Evolutionary conservation across 2,797 vertebrate genomes (phyloP).

Genomic region (Alca torda): DNA sequence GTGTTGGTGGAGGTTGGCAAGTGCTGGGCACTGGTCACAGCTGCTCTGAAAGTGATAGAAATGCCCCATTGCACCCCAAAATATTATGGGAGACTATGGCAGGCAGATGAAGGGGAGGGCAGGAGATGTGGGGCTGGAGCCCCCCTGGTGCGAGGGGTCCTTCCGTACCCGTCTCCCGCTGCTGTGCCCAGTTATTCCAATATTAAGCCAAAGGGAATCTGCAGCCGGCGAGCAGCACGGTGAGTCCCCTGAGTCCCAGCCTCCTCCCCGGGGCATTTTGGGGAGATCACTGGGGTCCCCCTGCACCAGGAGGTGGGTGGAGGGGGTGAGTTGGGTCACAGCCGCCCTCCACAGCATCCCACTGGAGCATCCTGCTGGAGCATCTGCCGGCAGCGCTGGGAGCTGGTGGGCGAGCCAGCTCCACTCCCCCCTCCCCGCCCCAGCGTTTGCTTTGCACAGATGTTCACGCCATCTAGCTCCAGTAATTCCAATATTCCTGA

Average conservation of each 20-base stretch:
- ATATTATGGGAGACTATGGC: accelerated
- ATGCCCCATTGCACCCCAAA: neutral
- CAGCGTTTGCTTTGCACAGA: neutral
- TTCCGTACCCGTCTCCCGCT: accelerated
- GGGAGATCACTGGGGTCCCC: neutral
- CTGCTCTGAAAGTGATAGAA: neutral
- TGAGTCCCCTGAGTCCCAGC: neutral
- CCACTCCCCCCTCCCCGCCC: neutral
- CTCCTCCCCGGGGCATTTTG: neutral
- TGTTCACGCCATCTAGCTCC: neutral
- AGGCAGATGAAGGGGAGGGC: neutral
- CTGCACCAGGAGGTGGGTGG: neutral
- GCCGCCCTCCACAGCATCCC: neutral
- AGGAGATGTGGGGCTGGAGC: neutral
- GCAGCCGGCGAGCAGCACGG: accelerated
- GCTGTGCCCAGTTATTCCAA: accelerated
- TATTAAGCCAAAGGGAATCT: neutral
- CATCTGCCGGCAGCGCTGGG: neutral
- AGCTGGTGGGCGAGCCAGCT: neutral
- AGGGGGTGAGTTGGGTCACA: accelerated
- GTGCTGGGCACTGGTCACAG: neutral
- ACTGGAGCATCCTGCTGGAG: neutral
- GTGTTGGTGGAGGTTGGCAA: neutral
- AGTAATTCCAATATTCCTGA: neutral
- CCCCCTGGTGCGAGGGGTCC: neutral